Evolutionary conservation across 2,113 vertebrate species (phyloP), one percentile per base, ranked within the genome.

Genomic region (Illadopsis cleaveri): DNA sequence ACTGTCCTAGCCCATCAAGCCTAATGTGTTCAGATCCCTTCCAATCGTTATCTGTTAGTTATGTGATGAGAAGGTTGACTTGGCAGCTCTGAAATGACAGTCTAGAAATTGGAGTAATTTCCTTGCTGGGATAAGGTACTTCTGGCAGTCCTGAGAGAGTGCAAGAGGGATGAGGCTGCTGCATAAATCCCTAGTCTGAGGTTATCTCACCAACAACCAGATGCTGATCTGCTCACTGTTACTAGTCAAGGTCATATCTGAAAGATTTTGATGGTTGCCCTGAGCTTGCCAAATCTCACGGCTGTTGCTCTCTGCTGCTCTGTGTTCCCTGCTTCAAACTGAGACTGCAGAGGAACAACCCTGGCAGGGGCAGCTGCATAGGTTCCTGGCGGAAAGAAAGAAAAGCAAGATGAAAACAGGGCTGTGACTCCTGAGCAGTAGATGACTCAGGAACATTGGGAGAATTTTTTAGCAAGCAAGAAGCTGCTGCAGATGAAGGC

Each of bases 21-120:
- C 89, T 95, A 93, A 94, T 11, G 0, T 97, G 92, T 95, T 96
- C 93, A 97, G 96, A 96, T 95, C 40, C 90, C 82, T 96, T 96
- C 87, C 87, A 96, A 44, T 95, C 12, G 1, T 94, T 96, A 58
- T 78, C 92, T 96, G 86, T 96, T 96, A 72, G 81, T 76, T 64
- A 57, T 48, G 31, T 95, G 68, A 92, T 93, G 95, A 97, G 97
- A 95, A 96, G 95, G 86, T 96, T 97, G 96, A 93, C 88, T 82
- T 97, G 85, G 94, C 95, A 97, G 92, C 69, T 97, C 95, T 97
- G 96, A 98, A 97, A 97, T 96, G 88, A 95, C 91, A 91, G 76
- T 90, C 93, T 89, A 95, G 73, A 97, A 98, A 97, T 80, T 96
- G 86, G 68, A 97, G 91, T 98, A 96, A 97, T 97, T 98, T 97